phyloP scores from a whole-genome alignment of 2,888 invertebrate genomes.

The Hesperia comma region DNA sequence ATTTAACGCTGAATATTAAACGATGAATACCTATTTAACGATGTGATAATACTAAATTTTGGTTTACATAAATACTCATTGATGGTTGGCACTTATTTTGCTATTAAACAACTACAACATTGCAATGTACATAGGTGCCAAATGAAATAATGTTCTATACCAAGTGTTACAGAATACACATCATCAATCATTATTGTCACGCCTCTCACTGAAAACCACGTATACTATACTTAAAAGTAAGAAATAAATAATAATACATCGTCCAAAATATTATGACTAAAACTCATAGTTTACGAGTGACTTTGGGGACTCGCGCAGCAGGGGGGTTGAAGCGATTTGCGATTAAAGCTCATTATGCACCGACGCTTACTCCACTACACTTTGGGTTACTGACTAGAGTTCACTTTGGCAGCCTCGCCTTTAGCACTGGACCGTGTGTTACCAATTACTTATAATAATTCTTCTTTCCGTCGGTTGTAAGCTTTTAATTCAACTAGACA shows the following conservation, averaged over 20 bases:
- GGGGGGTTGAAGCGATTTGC: conserved; percentile 34
- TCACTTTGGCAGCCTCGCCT: conserved; percentile 10
- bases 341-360: conserved; percentile 46
- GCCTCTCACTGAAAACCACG: conserved; percentile 27
- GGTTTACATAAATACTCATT: not conserved
- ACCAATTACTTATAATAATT: too few species aligned
- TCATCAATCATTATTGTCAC: conserved; percentile 46
- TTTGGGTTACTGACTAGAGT: conserved; percentile 37
- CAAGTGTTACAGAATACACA: not conserved
- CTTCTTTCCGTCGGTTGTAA: not conserved
- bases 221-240: not conserved
- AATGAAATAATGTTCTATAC: not conserved
- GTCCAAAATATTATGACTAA: conserved; percentile 7
- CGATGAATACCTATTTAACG: too few species aligned
- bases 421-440: conserved; percentile 9
- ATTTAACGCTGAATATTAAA: not conserved
- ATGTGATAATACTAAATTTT: not conserved
- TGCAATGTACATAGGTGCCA: not conserved
- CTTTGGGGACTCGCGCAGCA: conserved; percentile 8
- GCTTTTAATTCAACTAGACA: not conserved
- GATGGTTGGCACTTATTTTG: too few species aligned
- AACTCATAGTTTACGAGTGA: too few species aligned
- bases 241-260: not conserved
- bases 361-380: conserved; percentile 38
- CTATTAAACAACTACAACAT: not conserved